Percentiles rank a stretch among this genome's conserved stretches.
These are phyloP conservation scores for Lottia scabra DNA, from an alignment of 2,888 invertebrate species.

Conservation along the genomic window DNA sequence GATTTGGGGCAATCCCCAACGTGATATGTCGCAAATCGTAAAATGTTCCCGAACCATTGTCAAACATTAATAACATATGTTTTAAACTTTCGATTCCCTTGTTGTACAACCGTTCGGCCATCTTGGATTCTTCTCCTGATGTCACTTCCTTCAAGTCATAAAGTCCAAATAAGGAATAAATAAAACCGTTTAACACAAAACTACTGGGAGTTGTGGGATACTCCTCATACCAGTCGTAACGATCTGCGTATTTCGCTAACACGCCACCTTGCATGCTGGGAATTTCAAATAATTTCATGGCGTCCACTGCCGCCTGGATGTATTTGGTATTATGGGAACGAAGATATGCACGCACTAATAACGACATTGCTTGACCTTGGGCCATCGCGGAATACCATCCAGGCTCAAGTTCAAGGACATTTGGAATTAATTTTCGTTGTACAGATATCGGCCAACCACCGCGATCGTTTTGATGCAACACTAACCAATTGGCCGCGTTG, in stretches of 20 bases:
- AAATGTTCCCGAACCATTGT: slow-evolving; percentile 92
- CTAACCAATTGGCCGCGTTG: slow-evolving; percentile 93
- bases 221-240: slow-evolving; percentile 95
- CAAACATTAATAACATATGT: slow-evolving; percentile 87
- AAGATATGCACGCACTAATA: slow-evolving; percentile 91
- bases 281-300: slow-evolving; percentile 79
- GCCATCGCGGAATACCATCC: slow-evolving; percentile 99
- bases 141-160: slow-evolving; percentile 89
- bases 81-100: slow-evolving; percentile 79
- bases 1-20: slow-evolving; percentile 79
- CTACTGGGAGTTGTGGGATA: slow-evolving; percentile 93
- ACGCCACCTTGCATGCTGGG: slow-evolving; percentile 59
- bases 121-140: slow-evolving; percentile 77
- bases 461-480: slow-evolving; percentile 83
- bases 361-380: slow-evolving; percentile 93
- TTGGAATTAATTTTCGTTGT: slow-evolving; percentile 62
- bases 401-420: slow-evolving; percentile 73
- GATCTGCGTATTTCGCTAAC: slow-evolving; percentile 78
- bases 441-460: slow-evolving; percentile 97
- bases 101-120: slow-evolving; percentile 67
- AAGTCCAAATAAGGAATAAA: slow-evolving; percentile 94
- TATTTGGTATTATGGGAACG: slow-evolving; percentile 78
- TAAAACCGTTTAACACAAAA: slow-evolving; percentile 98
- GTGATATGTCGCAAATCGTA: slow-evolving; percentile 97
- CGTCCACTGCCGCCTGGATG: slow-evolving; percentile 84